Base-by-base conservation (phyloP, 2,113 vertebrate genomes). In the Phrynocephalus versicolor region DNA sequence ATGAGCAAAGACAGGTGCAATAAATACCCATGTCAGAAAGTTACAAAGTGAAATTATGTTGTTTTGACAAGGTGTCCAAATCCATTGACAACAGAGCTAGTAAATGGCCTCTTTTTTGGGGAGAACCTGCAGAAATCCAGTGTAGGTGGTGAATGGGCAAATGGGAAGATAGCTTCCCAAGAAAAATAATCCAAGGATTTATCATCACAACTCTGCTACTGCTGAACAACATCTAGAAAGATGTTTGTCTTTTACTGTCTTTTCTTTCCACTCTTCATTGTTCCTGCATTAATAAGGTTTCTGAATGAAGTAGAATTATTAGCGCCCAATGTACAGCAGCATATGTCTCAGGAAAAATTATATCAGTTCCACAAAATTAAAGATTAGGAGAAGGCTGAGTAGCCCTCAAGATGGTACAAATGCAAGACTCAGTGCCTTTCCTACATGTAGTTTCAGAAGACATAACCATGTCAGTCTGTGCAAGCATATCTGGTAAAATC, bases 21-120 rank as follows among this genome's bases (percentile, higher is more conserved):
- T 96, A 97, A 95, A 96, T 95, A 96, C 91, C 94, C 84, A 95
- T 96, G 96, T 97, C 96, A 96, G 94, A 97, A 97, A 96, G 95
- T 96, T 96, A 95, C 95, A 90, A 93, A 94, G 96, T 93, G 93
- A 96, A 96, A 96, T 96, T 95, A 96, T 93, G 96, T 96, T 97
- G 96, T 98, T 98, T 98, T 99, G 97, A 98, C 97, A 98, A 97
- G 96, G 91, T 6, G 91, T 95, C 96, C 94, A 96, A 94, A 95
- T 96, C 95, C 95, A 83, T 95, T 96, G 96, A 97, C 95, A 96
- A 94, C 89, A 79, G 89, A 41, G 90, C 75, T 76, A 93, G 91
- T 82, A 93, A 95, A 94, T 95, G 93, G 91, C 81, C 91, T 92
- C 84, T 88, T 92, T 81, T 92, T 91, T 90, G 16, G 5, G 5